Conservation (phyloP, 1,140 invertebrate species). For the Cydia splendana region DNA sequence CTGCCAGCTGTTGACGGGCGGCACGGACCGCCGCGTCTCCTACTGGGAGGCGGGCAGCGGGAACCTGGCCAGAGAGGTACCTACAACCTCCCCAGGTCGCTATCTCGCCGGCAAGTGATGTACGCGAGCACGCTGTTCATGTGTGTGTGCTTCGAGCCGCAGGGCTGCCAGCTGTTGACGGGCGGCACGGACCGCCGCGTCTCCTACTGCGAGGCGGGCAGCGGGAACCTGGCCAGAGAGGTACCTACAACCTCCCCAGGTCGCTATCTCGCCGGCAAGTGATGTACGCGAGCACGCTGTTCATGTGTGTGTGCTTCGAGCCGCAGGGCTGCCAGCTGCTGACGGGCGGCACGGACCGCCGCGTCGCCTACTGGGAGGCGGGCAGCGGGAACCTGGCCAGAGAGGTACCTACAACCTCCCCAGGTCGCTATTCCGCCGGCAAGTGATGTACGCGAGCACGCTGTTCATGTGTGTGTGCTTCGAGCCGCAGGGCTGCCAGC, state of each 20-base stretch:
- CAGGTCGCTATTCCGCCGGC: no score
- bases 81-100: conserved; percentile 75
- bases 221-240: conserved; percentile 88
- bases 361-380: conserved; percentile 94
- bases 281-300: conserved; percentile 93
- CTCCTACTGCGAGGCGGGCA: conserved; percentile 92
- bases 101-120: conserved; percentile 88
- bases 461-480: conserved; percentile 91
- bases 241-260: conserved; percentile 64
- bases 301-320: conserved; percentile 90
- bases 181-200: conserved; percentile 93
- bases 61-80: conserved; percentile 84
- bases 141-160: conserved; percentile 88
- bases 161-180: conserved; percentile 90
- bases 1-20: conserved; percentile 92
- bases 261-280: conserved; percentile 87
- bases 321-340: conserved; percentile 90
- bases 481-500: conserved; percentile 88
- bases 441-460: conserved; percentile 93
- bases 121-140: conserved; percentile 95
- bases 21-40: conserved; percentile 91
- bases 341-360: conserved; percentile 92
- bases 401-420: conserved; percentile 74
- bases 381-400: conserved; percentile 88
- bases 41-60: conserved; percentile 94